Percentiles rank a stretch among this genome's conserved stretches.
Evolutionary conservation across 2,797 vertebrate species (phyloP).

Genomic region (Streptopelia turtur): DNA sequence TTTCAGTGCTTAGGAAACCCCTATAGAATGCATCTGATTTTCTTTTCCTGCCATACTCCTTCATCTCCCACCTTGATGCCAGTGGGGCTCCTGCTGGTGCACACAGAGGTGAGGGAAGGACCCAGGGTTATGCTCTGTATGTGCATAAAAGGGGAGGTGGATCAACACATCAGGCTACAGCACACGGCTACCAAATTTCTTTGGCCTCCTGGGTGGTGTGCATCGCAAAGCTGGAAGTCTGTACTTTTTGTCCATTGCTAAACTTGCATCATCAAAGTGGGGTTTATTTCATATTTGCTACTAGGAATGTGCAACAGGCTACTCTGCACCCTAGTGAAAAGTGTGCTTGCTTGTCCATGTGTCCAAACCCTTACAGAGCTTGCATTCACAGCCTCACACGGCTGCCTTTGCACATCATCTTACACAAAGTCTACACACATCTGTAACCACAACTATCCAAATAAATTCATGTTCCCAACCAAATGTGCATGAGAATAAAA

Average conservation of each 20-base stretch:
- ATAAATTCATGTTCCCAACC: neutral
- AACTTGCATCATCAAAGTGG: neutral
- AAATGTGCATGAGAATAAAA: neutral
- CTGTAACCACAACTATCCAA: neutral
- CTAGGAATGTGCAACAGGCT: neutral
- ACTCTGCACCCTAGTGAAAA: neutral
- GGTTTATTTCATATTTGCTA: neutral
- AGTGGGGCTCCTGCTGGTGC: neutral
- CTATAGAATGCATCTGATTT: neutral
- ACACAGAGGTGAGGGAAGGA: neutral
- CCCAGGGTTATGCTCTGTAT: accelerated
- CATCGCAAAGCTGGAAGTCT: neutral
- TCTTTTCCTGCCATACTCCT: accelerated
- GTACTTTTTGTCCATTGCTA: neutral
- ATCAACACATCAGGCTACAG: neutral
- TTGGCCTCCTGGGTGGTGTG: neutral
- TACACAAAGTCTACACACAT: neutral
- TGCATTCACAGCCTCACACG: neutral
- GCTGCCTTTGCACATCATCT: neutral
- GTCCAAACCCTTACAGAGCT: neutral
- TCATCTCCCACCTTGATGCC: neutral
- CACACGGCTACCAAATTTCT: neutral
- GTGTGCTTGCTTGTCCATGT: neutral
- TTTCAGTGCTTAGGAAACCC: neutral
- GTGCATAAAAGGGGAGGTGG: neutral